Percentiles rank a stretch among this genome's conserved stretches.
phyloP scores from a whole-genome alignment of 2,113 vertebrate genomes.

The Crotalus tigris region DNA sequence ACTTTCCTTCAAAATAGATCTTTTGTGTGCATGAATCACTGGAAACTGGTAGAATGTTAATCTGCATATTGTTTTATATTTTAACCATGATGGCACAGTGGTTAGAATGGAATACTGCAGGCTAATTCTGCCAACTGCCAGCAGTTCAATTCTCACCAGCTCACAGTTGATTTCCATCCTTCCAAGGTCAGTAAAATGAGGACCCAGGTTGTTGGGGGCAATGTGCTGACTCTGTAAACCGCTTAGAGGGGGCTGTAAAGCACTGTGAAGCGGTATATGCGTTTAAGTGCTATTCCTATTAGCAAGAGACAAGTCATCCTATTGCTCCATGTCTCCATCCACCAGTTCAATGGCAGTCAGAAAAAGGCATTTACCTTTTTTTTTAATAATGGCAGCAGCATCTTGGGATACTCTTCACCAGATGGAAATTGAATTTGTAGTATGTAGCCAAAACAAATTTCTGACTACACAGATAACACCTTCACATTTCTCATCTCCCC shows the following conservation, averaged over 20 bases:
- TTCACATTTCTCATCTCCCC: neutral
- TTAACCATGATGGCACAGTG: neutral
- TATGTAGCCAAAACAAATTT: neutral
- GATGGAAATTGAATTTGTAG: neutral
- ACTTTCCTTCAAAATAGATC: neutral
- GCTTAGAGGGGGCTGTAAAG: neutral
- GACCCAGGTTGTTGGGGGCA: neutral
- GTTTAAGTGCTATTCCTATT: neutral
- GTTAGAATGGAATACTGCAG: neutral
- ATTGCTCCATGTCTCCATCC: neutral
- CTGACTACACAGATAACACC: neutral
- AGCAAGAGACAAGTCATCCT: neutral
- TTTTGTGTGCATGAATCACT: neutral
- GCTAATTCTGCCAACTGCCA: neutral
- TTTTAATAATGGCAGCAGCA: neutral
- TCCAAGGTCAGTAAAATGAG: neutral
- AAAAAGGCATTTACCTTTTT: no score
- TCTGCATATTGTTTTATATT: neutral
- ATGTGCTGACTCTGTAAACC: neutral
- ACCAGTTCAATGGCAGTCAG: neutral
- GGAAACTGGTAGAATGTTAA: neutral
- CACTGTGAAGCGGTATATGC: neutral
- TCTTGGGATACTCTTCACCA: neutral
- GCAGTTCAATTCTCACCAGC: neutral
- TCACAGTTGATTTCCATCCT: neutral